phyloP scores from a whole-genome alignment of 2,797 vertebrate genomes.

The Sibirionetta formosa region DNA sequence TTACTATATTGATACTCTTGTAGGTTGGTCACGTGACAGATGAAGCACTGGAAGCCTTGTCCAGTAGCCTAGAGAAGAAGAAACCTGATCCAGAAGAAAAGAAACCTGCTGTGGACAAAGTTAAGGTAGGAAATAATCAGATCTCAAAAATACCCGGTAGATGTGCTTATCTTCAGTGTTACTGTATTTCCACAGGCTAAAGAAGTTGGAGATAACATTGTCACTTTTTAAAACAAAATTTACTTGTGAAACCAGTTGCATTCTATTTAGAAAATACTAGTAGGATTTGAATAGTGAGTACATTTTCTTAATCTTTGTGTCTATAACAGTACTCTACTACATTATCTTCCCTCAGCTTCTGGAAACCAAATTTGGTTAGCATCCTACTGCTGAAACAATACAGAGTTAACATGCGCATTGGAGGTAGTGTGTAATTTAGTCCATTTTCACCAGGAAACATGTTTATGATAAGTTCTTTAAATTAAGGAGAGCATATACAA shows the following conservation, averaged over 20 bases:
- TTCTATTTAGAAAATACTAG: background rate
- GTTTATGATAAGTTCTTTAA: background rate
- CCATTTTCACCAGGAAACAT: background rate
- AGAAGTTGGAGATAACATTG: background rate
- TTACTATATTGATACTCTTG: background rate
- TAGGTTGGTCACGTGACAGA: slow-evolving; percentile 33
- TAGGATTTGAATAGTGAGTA: background rate
- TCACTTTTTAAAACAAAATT: background rate
- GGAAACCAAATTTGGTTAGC: background rate
- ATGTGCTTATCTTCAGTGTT: rapidly evolving
- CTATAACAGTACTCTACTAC: background rate
- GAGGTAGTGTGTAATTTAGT: too few relatives aligned
- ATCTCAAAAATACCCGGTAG: background rate
- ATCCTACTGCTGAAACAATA: background rate
- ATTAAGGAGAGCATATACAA: background rate
- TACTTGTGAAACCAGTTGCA: background rate
- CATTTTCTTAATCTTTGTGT: background rate
- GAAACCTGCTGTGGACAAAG: slow-evolving; percentile 77
- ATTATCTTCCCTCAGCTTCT: background rate
- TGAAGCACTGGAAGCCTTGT: slow-evolving; percentile 79
- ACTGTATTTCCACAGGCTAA: background rate
- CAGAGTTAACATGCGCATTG: background rate
- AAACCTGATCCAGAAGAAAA: slow-evolving; percentile 70
- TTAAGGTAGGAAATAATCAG: slow-evolving; percentile 76
- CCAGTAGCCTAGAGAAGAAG: slow-evolving; percentile 73